A percentile compares a stretch with the other conserved stretches of the same genome.
Evolutionary conservation across 2,888 invertebrate genomes (phyloP).

Genomic region (Brachyptera putata): DNA sequence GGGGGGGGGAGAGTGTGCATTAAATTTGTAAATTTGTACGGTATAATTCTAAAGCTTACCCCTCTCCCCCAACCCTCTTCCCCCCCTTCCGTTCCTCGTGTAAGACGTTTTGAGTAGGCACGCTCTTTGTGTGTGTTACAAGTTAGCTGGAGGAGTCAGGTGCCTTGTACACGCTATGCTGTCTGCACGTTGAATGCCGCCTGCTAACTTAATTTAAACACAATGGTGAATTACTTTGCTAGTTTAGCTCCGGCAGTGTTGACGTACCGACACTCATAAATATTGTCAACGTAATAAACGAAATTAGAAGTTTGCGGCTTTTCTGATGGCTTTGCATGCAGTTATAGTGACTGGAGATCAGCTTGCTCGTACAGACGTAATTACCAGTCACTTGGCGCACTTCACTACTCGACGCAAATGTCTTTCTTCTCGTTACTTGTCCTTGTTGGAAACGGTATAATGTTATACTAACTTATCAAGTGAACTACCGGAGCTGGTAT

Average conservation of each 20-base stretch:
- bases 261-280: neutral
- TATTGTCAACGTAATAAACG: neutral
- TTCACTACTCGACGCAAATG: no score
- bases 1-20: neutral
- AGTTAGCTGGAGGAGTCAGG: constrained; percentile 14
- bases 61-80: no score
- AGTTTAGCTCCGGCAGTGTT: neutral
- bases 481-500: no score
- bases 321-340: no score
- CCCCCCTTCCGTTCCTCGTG: no score
- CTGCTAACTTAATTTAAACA: neutral
- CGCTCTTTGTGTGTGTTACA: constrained; percentile 12
- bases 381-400: no score
- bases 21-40: constrained; percentile 14
- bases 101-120: constrained; percentile 10
- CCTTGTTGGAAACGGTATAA: no score
- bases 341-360: no score
- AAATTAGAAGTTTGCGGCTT: no score
- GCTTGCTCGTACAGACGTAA: no score
- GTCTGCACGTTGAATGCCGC: neutral
- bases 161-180: neutral
- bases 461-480: no score
- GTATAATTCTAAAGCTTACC: constrained; percentile 8
- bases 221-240: constrained; percentile 9
- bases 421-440: no score